These are phyloP conservation scores for Macrocentrus cingulum DNA, from an alignment of 1,140 invertebrate genomes.

Conservation along the genomic window DNA sequence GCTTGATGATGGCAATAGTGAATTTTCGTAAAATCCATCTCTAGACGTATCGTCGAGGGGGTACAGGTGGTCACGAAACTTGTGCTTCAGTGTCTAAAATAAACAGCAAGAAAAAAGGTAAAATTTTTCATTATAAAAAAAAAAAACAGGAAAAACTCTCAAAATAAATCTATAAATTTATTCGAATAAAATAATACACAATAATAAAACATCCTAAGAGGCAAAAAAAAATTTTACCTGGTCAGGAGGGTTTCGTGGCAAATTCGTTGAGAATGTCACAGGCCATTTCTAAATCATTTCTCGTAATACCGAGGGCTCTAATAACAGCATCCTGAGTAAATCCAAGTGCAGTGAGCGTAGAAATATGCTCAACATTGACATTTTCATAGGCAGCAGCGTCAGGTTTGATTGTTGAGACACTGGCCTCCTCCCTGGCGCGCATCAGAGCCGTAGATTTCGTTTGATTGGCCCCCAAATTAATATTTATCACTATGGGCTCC, in stretches of 20 bases:
- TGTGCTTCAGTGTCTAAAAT: conserved; percentile 34
- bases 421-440: conserved; percentile 49
- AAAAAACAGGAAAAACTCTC: background rate
- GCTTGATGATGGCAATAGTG: background rate
- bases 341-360: conserved; percentile 82
- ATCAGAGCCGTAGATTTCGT: conserved; percentile 50
- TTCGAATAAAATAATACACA: background rate
- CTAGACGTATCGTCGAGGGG: conserved; percentile 40
- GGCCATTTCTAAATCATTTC: conserved; percentile 92
- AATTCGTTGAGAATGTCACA: conserved; percentile 94
- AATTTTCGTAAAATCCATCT: conserved; percentile 18
- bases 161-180: background rate
- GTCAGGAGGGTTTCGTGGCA: conserved; percentile 66
- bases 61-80: conserved; percentile 39
- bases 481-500: conserved; percentile 54
- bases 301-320: conserved; percentile 84
- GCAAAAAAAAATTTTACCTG: no score
- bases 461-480: conserved; percentile 48
- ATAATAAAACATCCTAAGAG: no score
- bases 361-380: conserved; percentile 88
- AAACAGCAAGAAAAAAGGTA: no score
- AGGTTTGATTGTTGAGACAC: conserved; percentile 38
- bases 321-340: conserved; percentile 88
- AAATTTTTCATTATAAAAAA: conserved; percentile 8
- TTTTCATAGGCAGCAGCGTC: conserved; percentile 74